Percentiles rank a stretch among this genome's conserved stretches.
Evolutionary conservation across 1,140 invertebrate species (phyloP).

Genomic region (Chymomyza costata): DNA sequence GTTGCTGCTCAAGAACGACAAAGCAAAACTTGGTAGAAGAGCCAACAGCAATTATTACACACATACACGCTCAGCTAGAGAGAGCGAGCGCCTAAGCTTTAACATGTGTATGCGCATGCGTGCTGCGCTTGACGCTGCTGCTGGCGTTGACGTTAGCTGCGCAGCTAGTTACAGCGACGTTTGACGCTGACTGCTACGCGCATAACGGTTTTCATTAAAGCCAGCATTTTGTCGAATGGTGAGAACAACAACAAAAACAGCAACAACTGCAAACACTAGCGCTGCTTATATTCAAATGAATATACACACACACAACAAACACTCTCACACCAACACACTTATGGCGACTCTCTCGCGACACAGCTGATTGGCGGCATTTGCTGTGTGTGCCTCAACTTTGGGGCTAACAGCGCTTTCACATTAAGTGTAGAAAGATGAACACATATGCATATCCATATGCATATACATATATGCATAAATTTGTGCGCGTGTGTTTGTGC

Average conservation of each 20-base stretch:
- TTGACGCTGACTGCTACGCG: slow-evolving; percentile 29
- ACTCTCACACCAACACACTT: slow-evolving; percentile 8
- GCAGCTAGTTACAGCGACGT: slow-evolving; percentile 15
- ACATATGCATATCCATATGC: no score
- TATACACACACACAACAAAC: slow-evolving; percentile 11
- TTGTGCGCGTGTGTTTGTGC: no score
- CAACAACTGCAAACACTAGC: slow-evolving; percentile 31
- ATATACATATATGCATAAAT: no score
- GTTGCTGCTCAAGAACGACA: slow-evolving; percentile 47
- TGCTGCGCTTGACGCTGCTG: slow-evolving; percentile 23
- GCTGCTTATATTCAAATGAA: slow-evolving; percentile 69
- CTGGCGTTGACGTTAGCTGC: slow-evolving; percentile 8
- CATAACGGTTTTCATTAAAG: slow-evolving; percentile 74
- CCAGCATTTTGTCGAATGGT: slow-evolving; percentile 42
- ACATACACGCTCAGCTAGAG: slow-evolving; percentile 3
- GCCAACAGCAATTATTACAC: slow-evolving; percentile 2
- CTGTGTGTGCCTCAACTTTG: slow-evolving; percentile 28
- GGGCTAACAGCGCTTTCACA: slow-evolving; percentile 69
- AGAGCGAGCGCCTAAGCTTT: no score
- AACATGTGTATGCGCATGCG: slow-evolving; percentile 70
- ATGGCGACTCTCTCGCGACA: slow-evolving; percentile 30
- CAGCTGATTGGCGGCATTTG: slow-evolving; percentile 66
- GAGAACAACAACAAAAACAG: slow-evolving; percentile 54
- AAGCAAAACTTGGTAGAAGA: slow-evolving; percentile 51
- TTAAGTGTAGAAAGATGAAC: slow-evolving; percentile 73